Evolutionary conservation across 2,113 vertebrate genomes (phyloP).

Genomic region (Catagonus wagneri): DNA sequence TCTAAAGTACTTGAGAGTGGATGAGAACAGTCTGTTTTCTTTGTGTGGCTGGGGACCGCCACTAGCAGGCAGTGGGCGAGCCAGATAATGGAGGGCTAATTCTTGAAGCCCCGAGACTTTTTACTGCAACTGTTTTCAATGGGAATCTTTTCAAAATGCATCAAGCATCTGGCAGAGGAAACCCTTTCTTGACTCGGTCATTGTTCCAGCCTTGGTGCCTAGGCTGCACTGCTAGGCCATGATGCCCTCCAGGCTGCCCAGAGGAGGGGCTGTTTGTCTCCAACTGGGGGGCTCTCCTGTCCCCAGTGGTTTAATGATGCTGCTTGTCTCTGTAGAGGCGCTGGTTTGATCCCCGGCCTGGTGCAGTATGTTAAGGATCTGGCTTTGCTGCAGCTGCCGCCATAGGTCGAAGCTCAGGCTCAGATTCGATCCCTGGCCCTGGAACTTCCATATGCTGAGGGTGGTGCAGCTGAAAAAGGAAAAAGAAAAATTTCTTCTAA

Average conservation of each 20-base stretch:
- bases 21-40: slow-evolving; percentile 59
- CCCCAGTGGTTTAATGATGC: not conserved
- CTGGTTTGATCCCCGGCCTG: no score
- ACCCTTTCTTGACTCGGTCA: slow-evolving; percentile 44
- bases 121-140: slow-evolving; percentile 68
- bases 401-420: no score
- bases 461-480: not conserved
- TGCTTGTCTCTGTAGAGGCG: no score
- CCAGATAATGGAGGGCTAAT: slow-evolving; percentile 48
- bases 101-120: slow-evolving; percentile 67
- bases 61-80: slow-evolving; percentile 23
- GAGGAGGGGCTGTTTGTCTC: not conserved
- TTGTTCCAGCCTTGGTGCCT: not conserved
- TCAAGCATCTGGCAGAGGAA: slow-evolving; percentile 62
- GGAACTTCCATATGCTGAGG: no score
- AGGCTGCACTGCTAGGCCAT: not conserved
- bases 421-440: no score
- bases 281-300: not conserved
- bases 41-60: slow-evolving; percentile 36
- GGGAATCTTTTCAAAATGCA: slow-evolving; percentile 71
- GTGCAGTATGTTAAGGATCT: no score
- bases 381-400: no score
- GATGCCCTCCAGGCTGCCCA: not conserved
- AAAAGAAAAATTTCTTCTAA: not conserved
- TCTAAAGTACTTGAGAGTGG: slow-evolving; percentile 60